A percentile compares a stretch with the other conserved stretches of the same genome.
Evolutionary conservation across 2,797 vertebrate genomes (phyloP).

Genomic region (Sebastes goodei): DNA sequence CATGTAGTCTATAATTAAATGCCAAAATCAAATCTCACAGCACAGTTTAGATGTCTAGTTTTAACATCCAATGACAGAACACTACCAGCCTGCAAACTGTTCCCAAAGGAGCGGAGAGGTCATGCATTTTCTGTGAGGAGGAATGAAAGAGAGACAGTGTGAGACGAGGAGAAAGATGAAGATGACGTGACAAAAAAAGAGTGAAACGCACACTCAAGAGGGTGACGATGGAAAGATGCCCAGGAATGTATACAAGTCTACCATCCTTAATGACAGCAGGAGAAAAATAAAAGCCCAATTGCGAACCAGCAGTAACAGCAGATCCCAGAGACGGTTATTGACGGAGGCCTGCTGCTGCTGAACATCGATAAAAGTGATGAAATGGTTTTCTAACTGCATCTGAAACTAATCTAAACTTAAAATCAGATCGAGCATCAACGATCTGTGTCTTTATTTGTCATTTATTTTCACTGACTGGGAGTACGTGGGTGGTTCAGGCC

Average conservation of each 20-base stretch:
- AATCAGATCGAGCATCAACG: background rate
- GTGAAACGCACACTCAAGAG: constrained; percentile 4
- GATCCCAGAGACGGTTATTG: background rate
- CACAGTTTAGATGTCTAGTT: background rate
- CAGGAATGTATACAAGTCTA: background rate
- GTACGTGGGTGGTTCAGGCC: background rate
- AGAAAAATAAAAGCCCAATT: background rate
- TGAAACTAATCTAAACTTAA: background rate
- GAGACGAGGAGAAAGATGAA: constrained; percentile 37
- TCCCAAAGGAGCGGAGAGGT: constrained; percentile 25
- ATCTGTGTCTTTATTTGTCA: background rate
- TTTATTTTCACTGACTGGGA: background rate
- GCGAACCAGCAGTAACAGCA: background rate
- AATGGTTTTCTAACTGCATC: background rate
- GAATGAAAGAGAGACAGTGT: constrained; percentile 6
- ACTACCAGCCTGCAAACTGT: constrained; percentile 12
- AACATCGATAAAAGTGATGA: background rate
- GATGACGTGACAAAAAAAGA: constrained; percentile 18
- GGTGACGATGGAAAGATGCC: background rate
- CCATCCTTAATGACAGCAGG: background rate
- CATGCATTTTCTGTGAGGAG: constrained; percentile 31
- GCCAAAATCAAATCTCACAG: background rate
- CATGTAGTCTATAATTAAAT: background rate
- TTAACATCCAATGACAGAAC: constrained; percentile 38
- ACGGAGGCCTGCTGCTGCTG: constrained; percentile 5